These are phyloP conservation scores for Eumerus sabulonum DNA, from an alignment of 2,888 invertebrate species.

Conservation along the genomic window DNA sequence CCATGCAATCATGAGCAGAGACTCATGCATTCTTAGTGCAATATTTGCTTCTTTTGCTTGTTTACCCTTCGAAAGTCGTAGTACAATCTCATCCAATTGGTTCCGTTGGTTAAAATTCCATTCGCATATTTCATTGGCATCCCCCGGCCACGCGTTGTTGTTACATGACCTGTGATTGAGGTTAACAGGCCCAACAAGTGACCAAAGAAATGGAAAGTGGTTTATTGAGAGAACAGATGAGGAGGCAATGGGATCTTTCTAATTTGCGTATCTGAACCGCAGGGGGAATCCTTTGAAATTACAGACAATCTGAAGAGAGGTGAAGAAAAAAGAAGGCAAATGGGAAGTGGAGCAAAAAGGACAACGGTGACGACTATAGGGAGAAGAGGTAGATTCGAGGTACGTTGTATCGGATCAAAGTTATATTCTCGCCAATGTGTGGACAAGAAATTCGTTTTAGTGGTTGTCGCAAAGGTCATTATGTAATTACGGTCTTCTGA, in stretches of 20 bases:
- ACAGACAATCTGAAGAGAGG: neutral
- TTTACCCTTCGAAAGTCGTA: constrained; percentile 1
- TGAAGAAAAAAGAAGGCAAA: neutral
- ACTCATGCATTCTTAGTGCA: constrained; percentile 26
- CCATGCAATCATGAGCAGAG: neutral
- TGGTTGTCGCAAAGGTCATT: constrained; percentile 54
- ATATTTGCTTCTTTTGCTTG: constrained; percentile 38
- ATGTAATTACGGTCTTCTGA: constrained; percentile 47
- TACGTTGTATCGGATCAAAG: constrained; percentile 24
- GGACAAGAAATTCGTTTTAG: constrained; percentile 23
- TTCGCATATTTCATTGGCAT: constrained; percentile 53
- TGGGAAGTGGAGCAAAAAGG: too few species aligned
- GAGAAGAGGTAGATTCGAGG: too few species aligned
- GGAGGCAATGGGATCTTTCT: constrained; percentile 24
- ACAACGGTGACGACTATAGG: too few species aligned
- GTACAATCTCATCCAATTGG: too few species aligned
- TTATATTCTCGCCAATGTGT: constrained; percentile 17
- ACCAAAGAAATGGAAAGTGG: neutral
- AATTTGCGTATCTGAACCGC: constrained; percentile 30
- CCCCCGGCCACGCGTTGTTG: neutral
- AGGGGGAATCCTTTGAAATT: constrained; percentile 10
- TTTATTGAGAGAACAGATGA: neutral
- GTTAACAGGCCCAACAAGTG: neutral
- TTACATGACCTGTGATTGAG: too few species aligned
- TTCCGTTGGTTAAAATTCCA: constrained; percentile 43